Conservation (phyloP, 2,797 vertebrate species). For the Prionace glauca region DNA sequence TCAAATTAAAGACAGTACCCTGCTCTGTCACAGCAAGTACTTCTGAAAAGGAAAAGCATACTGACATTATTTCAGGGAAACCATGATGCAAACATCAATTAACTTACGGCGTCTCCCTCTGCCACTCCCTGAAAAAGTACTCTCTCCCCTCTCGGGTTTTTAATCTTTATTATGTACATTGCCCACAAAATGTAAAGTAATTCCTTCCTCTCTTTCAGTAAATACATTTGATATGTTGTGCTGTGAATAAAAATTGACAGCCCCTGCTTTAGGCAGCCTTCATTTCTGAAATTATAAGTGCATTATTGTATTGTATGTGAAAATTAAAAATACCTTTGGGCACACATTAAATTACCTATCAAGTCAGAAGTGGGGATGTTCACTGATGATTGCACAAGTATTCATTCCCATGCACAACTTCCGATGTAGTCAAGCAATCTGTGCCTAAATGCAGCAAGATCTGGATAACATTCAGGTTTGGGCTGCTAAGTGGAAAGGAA, state of each 20-base stretch:
- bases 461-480: no score
- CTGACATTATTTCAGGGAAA: neutral
- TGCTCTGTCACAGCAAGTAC: neutral
- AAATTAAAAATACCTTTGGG: neutral
- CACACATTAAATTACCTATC: neutral
- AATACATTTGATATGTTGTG: neutral
- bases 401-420: neutral
- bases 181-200: neutral
- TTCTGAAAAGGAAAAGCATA: neutral
- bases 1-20: neutral
- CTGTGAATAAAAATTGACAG: neutral
- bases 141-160: neutral
- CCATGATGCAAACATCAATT: neutral
- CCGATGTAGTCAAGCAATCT: neutral
- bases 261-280: neutral
- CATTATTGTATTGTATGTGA: neutral
- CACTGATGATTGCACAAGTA: neutral
- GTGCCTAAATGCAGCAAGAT: neutral
- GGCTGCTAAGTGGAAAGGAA: neutral
- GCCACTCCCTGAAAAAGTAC: neutral
- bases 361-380: neutral
- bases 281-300: neutral
- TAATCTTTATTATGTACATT: neutral
- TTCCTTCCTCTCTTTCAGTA: neutral
- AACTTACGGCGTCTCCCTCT: neutral